phyloP scores from a whole-genome alignment of 2,113 vertebrate genomes.

The Scophthalmus maximus region DNA sequence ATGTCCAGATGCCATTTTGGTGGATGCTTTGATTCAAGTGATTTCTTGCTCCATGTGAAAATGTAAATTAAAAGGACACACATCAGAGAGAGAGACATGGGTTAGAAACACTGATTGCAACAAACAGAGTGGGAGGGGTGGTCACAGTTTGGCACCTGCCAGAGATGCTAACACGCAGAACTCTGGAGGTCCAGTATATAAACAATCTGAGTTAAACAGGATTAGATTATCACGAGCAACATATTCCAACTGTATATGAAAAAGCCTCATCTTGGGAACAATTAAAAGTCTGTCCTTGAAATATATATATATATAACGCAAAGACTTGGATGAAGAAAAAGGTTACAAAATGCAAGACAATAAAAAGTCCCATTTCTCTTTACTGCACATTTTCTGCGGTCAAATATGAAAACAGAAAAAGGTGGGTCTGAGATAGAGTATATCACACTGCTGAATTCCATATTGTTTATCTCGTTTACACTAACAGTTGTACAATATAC shows the following conservation, averaged over 20 bases:
- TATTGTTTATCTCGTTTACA: neutral
- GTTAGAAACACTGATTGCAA: too few species aligned
- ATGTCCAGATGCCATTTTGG: neutral
- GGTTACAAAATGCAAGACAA: neutral
- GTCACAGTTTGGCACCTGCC: too few species aligned
- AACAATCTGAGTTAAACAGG: neutral
- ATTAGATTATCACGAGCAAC: neutral
- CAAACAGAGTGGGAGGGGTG: too few species aligned
- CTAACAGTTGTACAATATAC: too few species aligned
- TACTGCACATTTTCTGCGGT: neutral
- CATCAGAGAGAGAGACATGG: too few species aligned
- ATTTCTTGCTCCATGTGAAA: too few species aligned
- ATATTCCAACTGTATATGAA: neutral
- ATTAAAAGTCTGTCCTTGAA: slow-evolving; percentile 26
- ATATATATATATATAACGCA: slow-evolving; percentile 18
- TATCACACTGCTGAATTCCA: neutral
- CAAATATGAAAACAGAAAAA: neutral
- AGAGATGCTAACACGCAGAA: neutral
- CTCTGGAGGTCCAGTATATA: neutral
- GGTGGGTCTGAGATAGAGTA: neutral
- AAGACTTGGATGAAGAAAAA: neutral
- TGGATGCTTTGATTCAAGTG: neutral
- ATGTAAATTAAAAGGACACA: too few species aligned
- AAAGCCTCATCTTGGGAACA: neutral
- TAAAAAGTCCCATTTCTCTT: neutral